Conservation (phyloP, 2,113 vertebrate species). For the Rousettus leschenaultii region DNA sequence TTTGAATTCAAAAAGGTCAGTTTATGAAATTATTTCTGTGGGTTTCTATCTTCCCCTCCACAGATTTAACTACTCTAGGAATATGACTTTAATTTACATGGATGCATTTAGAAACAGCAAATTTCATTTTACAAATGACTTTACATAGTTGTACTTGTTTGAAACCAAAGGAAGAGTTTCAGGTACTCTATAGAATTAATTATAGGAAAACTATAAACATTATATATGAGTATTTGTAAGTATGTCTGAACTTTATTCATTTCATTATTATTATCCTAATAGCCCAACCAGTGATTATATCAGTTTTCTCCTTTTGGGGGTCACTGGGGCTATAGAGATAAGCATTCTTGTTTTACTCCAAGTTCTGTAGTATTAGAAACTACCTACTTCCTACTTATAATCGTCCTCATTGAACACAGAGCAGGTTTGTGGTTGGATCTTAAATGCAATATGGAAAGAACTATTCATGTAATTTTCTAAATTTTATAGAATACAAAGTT, state of each 20-base stretch:
- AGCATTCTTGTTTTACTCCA: not conserved
- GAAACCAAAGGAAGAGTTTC: not conserved
- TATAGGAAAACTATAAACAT: not conserved
- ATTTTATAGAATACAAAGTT: constrained; percentile 40
- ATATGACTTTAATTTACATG: not conserved
- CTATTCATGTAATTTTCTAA: not conserved
- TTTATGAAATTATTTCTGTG: not conserved
- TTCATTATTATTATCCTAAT: not conserved
- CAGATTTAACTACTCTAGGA: not conserved
- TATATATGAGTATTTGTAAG: not conserved
- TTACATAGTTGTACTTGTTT: not conserved
- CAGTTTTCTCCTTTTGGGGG: not conserved
- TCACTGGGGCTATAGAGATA: not conserved
- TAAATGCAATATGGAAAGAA: not conserved
- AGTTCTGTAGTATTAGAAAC: not conserved
- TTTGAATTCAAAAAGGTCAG: not conserved
- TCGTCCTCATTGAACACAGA: not conserved
- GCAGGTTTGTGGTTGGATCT: not conserved
- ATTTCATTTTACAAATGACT: not conserved
- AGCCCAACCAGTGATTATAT: not conserved
- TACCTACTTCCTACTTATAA: not conserved
- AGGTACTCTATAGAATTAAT: not conserved
- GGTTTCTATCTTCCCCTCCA: not conserved
- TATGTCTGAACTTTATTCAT: not conserved
- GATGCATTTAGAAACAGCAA: not conserved